Evolutionary conservation across 92 coral and sea anemone species (phyloP).

Genomic region (Pocillopora grandis): DNA sequence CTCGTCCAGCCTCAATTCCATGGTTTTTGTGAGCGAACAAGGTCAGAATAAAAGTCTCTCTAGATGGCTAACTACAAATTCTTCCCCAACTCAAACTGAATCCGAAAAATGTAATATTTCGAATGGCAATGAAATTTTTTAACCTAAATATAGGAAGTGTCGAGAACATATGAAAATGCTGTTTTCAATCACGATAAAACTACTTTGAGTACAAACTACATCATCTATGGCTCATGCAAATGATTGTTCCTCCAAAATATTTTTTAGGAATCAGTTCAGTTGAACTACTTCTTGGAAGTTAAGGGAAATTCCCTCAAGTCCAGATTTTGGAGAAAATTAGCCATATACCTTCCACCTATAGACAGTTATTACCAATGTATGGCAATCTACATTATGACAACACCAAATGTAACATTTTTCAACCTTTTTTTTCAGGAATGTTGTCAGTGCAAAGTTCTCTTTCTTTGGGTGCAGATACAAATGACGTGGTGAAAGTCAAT

Average conservation of each 20-base stretch:
- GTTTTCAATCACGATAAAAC: not conserved
- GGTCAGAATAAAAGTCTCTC: not conserved
- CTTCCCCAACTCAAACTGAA: not conserved
- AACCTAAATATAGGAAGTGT: too few species aligned
- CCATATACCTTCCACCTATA: too few species aligned
- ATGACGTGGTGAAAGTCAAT: not conserved
- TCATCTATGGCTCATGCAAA: too few species aligned
- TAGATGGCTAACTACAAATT: not conserved
- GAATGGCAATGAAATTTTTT: not conserved
- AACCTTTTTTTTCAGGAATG: constrained; percentile 1
- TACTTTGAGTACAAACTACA: not conserved
- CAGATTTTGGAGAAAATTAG: too few species aligned
- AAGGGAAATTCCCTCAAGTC: too few species aligned
- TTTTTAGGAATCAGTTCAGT: too few species aligned
- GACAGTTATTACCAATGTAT: too few species aligned
- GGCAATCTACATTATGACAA: too few species aligned
- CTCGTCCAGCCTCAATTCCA: constrained; percentile 14
- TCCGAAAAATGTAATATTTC: not conserved
- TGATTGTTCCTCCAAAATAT: too few species aligned
- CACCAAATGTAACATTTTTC: not conserved
- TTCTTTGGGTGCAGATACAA: not conserved
- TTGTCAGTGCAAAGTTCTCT: not conserved
- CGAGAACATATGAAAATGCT: not conserved
- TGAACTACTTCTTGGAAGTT: too few species aligned
- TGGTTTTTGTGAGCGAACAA: constrained; percentile 14